Conservation (phyloP, 2,888 invertebrate genomes). For the Orchesellides sinensis region DNA sequence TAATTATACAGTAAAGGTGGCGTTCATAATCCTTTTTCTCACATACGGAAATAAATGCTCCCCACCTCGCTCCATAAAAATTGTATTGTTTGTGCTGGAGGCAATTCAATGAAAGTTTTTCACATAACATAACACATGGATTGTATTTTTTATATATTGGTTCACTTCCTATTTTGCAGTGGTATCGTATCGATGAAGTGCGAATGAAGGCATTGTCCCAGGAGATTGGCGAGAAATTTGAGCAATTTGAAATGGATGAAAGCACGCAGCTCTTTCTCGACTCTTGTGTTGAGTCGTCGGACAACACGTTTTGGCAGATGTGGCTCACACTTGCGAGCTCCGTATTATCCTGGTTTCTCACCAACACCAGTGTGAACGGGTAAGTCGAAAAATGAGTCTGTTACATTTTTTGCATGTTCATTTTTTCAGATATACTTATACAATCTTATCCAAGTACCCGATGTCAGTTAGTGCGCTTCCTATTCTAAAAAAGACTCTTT, state of each 20-base stretch:
- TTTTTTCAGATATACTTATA: constrained; percentile 7
- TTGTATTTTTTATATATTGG: neutral
- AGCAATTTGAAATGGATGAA: constrained; percentile 84
- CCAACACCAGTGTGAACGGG: constrained; percentile 97
- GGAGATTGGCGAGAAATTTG: constrained; percentile 81
- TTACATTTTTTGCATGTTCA: constrained; percentile 11
- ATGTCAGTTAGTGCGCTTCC: too few species aligned
- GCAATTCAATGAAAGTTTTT: too few species aligned
- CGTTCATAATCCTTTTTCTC: neutral
- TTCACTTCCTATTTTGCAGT: too few species aligned
- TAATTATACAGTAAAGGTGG: constrained; percentile 16
- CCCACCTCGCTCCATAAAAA: too few species aligned
- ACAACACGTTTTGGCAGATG: constrained; percentile 91
- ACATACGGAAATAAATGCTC: too few species aligned
- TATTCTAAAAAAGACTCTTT: too few species aligned
- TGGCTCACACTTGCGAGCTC: constrained; percentile 92
- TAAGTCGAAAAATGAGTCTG: constrained; percentile 78
- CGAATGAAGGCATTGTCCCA: constrained; percentile 78
- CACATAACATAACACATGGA: neutral
- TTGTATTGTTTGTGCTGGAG: neutral
- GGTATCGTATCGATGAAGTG: constrained; percentile 83
- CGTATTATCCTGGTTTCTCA: constrained; percentile 93
- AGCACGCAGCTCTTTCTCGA: constrained; percentile 87
- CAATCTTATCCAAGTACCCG: neutral
- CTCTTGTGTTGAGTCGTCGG: constrained; percentile 87